Base-by-base conservation (phyloP, 2,888 invertebrate species). In the Heterodera filipjevi region DNA sequence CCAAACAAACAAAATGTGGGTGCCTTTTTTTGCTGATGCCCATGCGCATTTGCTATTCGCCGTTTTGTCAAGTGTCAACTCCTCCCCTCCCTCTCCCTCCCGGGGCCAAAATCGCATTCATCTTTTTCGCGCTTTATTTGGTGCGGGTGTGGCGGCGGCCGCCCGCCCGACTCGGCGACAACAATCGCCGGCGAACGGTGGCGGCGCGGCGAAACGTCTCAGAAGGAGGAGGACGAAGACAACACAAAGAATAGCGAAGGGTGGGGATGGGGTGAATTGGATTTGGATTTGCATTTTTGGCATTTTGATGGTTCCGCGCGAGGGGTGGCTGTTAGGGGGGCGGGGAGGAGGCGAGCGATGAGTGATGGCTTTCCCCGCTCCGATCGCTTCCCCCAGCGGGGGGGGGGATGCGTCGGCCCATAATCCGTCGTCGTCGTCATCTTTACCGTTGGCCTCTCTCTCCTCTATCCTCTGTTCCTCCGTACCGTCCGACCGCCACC, bases 241-340 rank as follows among this genome's bases (percentile, higher is more conserved):
- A n/a, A 39, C 5, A 39, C 39, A 39, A 39, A 39, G 39, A 39
- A 39, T 6, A 6, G 39, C 39, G 39, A 39, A 39, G 3, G 39
- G 39, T 6, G 10, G 3, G 39, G 39, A 19, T 12, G 19, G 46
- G 19, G 32, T 39, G 74, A 75, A 75, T 75, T 64, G 66, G 66
- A 75, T 75, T 75, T 75, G 75, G 66, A 75, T 75, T 75, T 75
- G 75, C 75, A 75, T 75, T 75, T 75, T 73, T 22, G 27, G 33
- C 39, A 39, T 39, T 39, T 39, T 39, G 39, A 3, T 3, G 39
- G 10, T 39, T 39, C 39, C 10, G 39, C 39, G 39, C 39, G 39
- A 10, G 39, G 3, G 39, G 33, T n/a, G n/a, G n/a, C n/a, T n/a
- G n/a, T n/a, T n/a, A n/a, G n/a, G n/a, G n/a, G 33, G 49, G 46